These are phyloP conservation scores for Falco berigora DNA, from an alignment of 2,797 vertebrate species.

Conservation along the genomic window DNA sequence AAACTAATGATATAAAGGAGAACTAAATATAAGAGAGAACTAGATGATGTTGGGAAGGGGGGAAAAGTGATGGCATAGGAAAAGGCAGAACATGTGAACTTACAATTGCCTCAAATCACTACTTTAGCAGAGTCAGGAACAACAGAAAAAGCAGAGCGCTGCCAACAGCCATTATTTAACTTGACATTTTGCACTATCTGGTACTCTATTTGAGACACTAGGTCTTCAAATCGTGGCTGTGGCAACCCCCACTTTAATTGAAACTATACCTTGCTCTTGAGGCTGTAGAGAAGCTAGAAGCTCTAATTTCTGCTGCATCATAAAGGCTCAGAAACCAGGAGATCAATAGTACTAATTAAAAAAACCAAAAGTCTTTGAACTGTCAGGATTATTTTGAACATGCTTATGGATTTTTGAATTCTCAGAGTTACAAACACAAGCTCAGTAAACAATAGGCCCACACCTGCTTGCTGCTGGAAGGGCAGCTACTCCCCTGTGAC, in stretches of 20 bases:
- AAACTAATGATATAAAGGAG: background rate
- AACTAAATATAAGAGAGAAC: background rate
- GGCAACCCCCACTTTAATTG: background rate
- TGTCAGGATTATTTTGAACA: background rate
- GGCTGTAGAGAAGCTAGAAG: background rate
- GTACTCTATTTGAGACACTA: background rate
- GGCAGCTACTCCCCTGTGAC: background rate
- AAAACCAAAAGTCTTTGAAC: background rate
- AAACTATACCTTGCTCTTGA: background rate
- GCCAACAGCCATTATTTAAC: background rate
- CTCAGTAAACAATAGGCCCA: background rate
- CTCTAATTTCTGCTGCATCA: background rate
- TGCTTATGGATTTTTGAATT: background rate
- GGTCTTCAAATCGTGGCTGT: background rate
- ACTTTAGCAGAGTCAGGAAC: background rate
- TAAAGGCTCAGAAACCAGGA: background rate
- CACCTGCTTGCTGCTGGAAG: background rate
- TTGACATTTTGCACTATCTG: background rate
- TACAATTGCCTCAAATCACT: background rate
- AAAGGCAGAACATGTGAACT: background rate
- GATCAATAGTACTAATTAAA: background rate
- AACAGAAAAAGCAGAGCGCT: background rate
- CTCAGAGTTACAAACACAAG: background rate
- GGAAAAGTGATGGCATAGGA: background rate
- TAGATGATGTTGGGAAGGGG: background rate